Conservation (phyloP, 1,140 invertebrate species). For the Sinonovacula constricta region DNA sequence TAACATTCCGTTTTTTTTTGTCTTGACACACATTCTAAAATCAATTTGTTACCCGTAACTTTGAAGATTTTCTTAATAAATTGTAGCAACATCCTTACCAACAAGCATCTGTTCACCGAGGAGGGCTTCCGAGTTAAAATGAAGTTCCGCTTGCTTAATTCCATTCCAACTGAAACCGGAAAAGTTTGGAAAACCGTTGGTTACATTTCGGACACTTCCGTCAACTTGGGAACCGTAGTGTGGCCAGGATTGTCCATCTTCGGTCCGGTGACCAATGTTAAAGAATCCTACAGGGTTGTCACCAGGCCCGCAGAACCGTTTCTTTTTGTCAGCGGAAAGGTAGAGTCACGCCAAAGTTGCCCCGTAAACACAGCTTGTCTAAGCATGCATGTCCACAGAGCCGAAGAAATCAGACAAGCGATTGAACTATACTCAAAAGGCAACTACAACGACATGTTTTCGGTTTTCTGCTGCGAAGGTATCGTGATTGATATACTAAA, state of each 20-base stretch:
- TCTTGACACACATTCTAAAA: not conserved
- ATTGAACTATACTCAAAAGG: constrained; percentile 59
- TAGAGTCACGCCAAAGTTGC: constrained; percentile 57
- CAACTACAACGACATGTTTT: constrained; percentile 68
- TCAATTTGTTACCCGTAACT: no score
- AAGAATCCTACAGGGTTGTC: constrained; percentile 88
- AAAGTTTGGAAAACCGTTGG: constrained; percentile 82
- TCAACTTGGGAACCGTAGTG: constrained; percentile 87
- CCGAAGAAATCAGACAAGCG: constrained; percentile 53
- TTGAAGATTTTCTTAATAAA: no score
- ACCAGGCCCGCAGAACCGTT: constrained; percentile 82
- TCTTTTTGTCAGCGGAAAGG: constrained; percentile 65
- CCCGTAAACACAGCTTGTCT: constrained; percentile 86
- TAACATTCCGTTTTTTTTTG: not conserved
- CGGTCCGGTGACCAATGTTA: constrained; percentile 70
- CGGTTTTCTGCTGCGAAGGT: constrained; percentile 91
- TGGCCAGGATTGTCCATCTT: constrained; percentile 87
- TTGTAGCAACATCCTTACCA: not conserved
- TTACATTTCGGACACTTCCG: constrained; percentile 81
- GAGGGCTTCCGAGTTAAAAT: not conserved
- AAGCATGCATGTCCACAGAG: constrained; percentile 81
- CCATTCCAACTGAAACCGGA: constrained; percentile 79
- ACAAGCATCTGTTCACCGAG: not conserved
- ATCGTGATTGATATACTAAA: constrained; percentile 91
- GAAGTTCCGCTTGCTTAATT: constrained; percentile 24